phyloP scores from a whole-genome alignment of 2,797 vertebrate genomes.

The Enteromius mattozi region DNA sequence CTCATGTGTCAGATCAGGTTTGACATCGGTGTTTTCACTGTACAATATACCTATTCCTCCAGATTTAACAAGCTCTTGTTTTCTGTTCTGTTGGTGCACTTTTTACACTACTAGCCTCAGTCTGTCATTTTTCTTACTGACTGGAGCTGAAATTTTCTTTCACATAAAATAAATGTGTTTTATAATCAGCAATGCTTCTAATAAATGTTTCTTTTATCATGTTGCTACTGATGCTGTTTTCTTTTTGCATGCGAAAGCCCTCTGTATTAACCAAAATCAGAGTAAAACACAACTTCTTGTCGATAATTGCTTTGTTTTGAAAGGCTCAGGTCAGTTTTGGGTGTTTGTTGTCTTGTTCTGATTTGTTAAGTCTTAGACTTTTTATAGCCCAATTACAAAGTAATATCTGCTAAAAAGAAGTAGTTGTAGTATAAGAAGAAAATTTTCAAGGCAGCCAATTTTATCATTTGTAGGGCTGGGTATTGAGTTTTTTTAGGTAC shows the following conservation, averaged over 20 bases:
- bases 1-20: neutral
- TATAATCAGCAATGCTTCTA: neutral
- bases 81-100: neutral
- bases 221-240: neutral
- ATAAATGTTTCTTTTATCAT: slow-evolving; percentile 5
- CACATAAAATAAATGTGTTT: neutral
- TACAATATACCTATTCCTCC: too few relatives aligned
- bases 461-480: too few relatives aligned
- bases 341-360: neutral
- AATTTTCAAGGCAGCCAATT: neutral
- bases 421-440: too few relatives aligned
- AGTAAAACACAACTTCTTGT: neutral
- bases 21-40: neutral
- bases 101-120: neutral
- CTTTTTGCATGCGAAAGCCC: neutral
- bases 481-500: too few relatives aligned
- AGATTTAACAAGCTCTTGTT: neutral
- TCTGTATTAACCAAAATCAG: neutral
- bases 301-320: neutral
- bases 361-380: neutral
- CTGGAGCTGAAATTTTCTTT: neutral
- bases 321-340: neutral
- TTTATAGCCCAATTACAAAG: neutral
- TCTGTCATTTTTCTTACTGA: neutral
- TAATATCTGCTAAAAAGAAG: too few relatives aligned